phyloP scores from a whole-genome alignment of 2,888 invertebrate genomes.

The Eristalis pertinax region DNA sequence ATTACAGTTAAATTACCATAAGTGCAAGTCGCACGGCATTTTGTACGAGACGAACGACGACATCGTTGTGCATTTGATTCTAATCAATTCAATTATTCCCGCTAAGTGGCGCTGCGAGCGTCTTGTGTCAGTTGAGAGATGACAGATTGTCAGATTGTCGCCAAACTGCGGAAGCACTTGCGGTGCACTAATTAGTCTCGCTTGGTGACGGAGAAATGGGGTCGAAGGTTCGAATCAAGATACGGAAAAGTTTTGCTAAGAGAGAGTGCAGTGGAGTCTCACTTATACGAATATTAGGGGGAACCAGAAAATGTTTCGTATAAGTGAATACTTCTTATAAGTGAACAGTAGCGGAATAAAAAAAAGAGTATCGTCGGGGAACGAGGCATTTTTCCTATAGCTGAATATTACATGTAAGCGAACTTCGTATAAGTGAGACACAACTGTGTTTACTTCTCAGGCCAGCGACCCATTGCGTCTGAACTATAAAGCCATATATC shows the following conservation, averaged over 20 bases:
- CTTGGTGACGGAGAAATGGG: neutral
- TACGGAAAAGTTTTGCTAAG: neutral
- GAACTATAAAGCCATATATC: too few relatives aligned
- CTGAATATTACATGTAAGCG: too few relatives aligned
- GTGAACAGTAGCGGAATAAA: too few relatives aligned
- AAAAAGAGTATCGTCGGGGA: too few relatives aligned
- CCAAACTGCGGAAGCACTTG: neutral
- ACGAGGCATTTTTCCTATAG: too few relatives aligned
- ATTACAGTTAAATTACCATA: neutral
- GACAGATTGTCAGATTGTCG: neutral
- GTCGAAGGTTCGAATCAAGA: neutral
- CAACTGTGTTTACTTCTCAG: too few relatives aligned
- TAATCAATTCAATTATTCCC: neutral
- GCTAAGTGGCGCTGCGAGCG: neutral
- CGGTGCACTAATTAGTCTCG: neutral
- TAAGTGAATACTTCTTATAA: too few relatives aligned
- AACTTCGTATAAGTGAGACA: too few relatives aligned
- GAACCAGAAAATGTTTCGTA: too few relatives aligned
- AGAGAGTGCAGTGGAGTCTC: too few relatives aligned
- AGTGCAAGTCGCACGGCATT: neutral
- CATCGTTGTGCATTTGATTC: neutral
- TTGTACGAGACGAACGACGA: neutral
- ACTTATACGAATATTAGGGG: too few relatives aligned
- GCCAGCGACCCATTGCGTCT: too few relatives aligned
- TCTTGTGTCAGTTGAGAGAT: neutral